Evolutionary conservation across 2,797 vertebrate genomes (phyloP), one percentile per base, ranked within the genome.

Genomic region (Harpagifer antarcticus): DNA sequence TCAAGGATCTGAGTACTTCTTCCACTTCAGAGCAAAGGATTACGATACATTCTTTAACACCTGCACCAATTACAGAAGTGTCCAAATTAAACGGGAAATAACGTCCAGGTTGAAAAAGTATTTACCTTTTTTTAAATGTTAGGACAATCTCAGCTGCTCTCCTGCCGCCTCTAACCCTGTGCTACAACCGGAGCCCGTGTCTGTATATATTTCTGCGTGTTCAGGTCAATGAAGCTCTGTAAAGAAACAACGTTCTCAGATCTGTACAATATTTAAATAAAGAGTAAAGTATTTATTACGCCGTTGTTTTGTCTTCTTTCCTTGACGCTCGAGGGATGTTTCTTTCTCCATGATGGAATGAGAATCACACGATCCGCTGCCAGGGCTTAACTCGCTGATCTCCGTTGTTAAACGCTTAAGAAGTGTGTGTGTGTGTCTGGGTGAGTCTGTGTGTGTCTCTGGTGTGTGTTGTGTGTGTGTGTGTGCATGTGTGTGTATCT

Each of bases 261-360:
- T 94, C 89, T 97, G 96, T 97, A 96, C 94, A 96, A 95, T 97
- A 97, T 97, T 98, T 97, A 96, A 95, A 98, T 98, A 98, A 98
- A 95, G 86, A 93, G 86, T 94, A 95, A 95, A 96, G 95, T 97
- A 97, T 99, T 98, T 98, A 97, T 98, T 96, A 92, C 49, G 65
- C 66, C 64, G 54, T 40, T 73, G 76, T 20, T 6, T 37, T 37
- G 33, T 37, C 33, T 37, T 37, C 33, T 37, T 37, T 37, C 33
- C 7, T 37, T 37, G 33, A 9, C 37, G 33, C 33, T 37, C 33
- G 33, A 37, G 8, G 33, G 62, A 0, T 1, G 57, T 50, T 49
- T 70, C 23, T 45, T 37, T 43, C 48, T 23, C 44, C 19, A 20
- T 40, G 5, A 3, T 23, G 19, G 43, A 33, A 7, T 33, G 3